Evolutionary conservation across 2,888 invertebrate species (phyloP).

Genomic region (Poecilobothrus nobilitatus): DNA sequence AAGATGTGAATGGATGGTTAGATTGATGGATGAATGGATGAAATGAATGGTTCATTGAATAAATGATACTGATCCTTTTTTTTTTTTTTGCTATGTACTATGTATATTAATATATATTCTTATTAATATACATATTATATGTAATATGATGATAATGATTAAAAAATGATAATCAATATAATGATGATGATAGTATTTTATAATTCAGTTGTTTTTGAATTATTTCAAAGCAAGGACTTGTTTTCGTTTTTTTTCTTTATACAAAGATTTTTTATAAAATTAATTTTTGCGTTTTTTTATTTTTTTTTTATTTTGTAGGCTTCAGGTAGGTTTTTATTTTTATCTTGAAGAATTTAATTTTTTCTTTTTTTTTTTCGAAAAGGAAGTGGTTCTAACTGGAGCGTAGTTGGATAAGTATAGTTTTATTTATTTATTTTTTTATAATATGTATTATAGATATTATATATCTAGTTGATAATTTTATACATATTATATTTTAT

Average conservation of each 20-base stretch:
- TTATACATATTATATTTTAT: too few species aligned
- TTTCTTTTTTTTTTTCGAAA: neutral
- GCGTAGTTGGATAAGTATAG: neutral
- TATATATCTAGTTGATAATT: too few species aligned
- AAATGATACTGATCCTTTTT: neutral
- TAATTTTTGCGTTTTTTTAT: neutral
- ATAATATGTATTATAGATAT: too few species aligned
- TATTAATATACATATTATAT: too few species aligned
- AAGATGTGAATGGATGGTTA: too few species aligned
- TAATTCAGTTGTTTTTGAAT: too few species aligned
- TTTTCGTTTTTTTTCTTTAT: neutral
- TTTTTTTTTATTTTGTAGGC: too few species aligned
- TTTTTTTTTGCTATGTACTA: too few species aligned
- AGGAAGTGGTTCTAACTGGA: slow-evolving; percentile 4
- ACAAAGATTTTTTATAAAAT: neutral
- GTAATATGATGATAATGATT: too few species aligned
- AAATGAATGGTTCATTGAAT: neutral
- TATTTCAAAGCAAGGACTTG: neutral
- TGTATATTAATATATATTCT: too few species aligned
- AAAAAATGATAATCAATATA: too few species aligned
- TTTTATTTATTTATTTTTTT: neutral
- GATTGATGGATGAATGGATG: neutral
- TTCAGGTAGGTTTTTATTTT: neutral
- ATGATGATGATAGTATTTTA: too few species aligned
- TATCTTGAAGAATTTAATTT: neutral